Evolutionary conservation across 2,888 invertebrate species (phyloP), one percentile per base, ranked within the genome.

Genomic region (Tachystola acroxantha): DNA sequence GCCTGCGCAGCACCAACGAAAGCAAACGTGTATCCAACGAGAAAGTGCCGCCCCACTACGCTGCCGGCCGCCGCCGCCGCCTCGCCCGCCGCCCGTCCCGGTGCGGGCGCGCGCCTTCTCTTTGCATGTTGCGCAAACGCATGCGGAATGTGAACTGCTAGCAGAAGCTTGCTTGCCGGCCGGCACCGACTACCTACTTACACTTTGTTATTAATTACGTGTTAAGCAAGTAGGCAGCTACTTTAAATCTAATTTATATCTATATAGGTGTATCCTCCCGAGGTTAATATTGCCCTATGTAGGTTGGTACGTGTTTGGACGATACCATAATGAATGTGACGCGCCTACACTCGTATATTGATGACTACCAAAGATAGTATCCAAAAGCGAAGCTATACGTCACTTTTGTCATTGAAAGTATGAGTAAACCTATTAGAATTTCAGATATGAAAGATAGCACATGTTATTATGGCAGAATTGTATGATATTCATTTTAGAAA

Each of bases 11-110:
- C 64, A 63, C 67, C 65, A 79, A 82, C 76, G 82, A 85, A 86
- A 84, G 84, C 80, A 84, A 85, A 77, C 74, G 82, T 76, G 69
- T 68, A 70, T 60, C 60, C 68, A 66, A 60, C 66, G 81, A 74
- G 82, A 85, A 85, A 85, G 84, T 81, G 75, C 59, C 62, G 63
- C 60, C 66, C 59, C 24, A 24, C 24, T 24, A 24, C 24, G n/a
- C 46, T n/a, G n/a, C 46, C 42, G 35, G 38, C 36, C n/a, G n/a
- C n/a, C 42, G 35, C 38, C 36, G 11, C 22, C 6, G 22, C 22
- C 32, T n/a, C 19, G 9, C 9, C 28, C 42, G 40, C 41, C 32
- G 37, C 42, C 41, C 33, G 26, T 31, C 32, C 37, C 48, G 7
- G 4, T 38, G 35, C 44, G 39, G 37, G 40, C 39, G 34, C 47